Percentiles rank a stretch among this genome's conserved stretches.
phyloP scores from a whole-genome alignment of 2,113 vertebrate genomes.

The Megalops atlanticus region DNA sequence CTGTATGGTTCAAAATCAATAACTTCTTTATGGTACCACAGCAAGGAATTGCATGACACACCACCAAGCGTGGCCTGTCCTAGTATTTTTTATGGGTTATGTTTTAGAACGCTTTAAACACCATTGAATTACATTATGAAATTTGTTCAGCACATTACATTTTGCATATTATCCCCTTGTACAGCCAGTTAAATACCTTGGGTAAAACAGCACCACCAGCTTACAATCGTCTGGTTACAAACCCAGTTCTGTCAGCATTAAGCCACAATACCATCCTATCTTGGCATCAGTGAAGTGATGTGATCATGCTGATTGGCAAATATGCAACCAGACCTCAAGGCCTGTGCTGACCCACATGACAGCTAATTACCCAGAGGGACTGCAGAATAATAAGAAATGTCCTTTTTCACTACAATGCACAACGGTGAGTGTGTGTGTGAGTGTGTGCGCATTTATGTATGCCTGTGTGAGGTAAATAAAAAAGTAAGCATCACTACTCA shows the following conservation, averaged over 20 bases:
- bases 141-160: background rate
- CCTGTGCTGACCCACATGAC: background rate
- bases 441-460: constrained; percentile 15
- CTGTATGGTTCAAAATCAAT: background rate
- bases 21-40: background rate
- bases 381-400: background rate
- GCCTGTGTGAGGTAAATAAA: background rate
- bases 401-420: background rate
- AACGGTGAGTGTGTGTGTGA: constrained; percentile 36
- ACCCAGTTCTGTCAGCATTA: background rate
- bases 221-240: background rate
- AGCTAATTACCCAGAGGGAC: too few relatives aligned
- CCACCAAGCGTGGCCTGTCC: background rate
- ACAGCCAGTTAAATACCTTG: too few relatives aligned
- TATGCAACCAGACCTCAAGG: background rate
- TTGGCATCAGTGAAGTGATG: background rate
- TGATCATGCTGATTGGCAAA: background rate
- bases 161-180: background rate
- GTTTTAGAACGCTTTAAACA: background rate
- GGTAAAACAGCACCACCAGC: too few relatives aligned
- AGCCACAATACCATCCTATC: background rate
- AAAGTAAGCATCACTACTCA: too few relatives aligned
- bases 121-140: background rate
- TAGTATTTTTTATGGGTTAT: background rate
- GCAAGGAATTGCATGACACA: background rate